A percentile compares a stretch with the other conserved stretches of the same genome.
Conservation (phyloP, 2,113 vertebrate species). For the Mesitornis unicolor region DNA sequence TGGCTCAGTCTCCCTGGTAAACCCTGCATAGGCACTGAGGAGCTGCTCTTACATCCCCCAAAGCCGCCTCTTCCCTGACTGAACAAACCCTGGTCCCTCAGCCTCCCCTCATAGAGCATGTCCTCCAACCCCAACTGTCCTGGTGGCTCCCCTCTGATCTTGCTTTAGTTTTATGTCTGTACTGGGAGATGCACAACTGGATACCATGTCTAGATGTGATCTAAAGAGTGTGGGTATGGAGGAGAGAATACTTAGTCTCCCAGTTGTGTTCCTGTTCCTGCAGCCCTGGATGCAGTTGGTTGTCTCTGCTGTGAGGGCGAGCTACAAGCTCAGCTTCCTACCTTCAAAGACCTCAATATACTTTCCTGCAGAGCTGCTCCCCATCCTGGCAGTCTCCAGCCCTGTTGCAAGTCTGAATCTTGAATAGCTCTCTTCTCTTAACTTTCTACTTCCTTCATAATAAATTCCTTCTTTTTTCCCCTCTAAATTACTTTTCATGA, state of each 20-base stretch:
- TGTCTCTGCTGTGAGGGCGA: neutral
- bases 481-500: neutral
- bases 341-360: neutral
- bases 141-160: too few relatives aligned
- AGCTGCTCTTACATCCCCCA: neutral
- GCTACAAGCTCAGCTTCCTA: neutral
- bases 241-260: neutral
- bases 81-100: neutral
- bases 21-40: fast-evolving
- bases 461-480: fast-evolving
- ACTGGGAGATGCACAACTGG: neutral
- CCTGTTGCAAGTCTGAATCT: neutral
- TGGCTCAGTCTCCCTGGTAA: neutral
- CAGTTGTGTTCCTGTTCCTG: neutral
- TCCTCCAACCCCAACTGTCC: neutral
- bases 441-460: neutral
- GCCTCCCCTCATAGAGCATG: neutral
- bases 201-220: neutral
- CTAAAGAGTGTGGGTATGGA: neutral
- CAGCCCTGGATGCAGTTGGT: neutral
- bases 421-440: neutral
- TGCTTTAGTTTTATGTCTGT: neutral
- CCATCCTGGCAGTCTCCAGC: neutral
- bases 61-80: neutral
- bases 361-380: neutral